A percentile compares a stretch with the other conserved stretches of the same genome.
phyloP scores from a whole-genome alignment of 2,113 vertebrate genomes.

The Prionailurus viverrinus region DNA sequence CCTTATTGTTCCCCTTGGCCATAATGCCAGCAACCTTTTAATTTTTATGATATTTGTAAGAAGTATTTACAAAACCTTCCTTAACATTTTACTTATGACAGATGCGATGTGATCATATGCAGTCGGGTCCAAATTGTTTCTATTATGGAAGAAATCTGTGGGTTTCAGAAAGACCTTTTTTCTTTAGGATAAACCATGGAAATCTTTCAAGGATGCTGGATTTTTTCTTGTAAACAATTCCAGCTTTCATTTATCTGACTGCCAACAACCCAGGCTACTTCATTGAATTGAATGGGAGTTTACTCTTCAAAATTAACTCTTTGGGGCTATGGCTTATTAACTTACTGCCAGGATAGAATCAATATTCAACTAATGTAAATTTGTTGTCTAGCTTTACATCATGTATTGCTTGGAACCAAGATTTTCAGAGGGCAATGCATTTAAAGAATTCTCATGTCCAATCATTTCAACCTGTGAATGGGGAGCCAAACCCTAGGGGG shows the following conservation, averaged over 20 bases:
- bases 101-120: neutral
- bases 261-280: slow-evolving; percentile 22
- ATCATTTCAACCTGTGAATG: neutral
- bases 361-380: slow-evolving; percentile 26
- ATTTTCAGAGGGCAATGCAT: neutral
- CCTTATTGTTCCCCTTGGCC: neutral
- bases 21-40: neutral
- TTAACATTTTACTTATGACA: slow-evolving; percentile 59
- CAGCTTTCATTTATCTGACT: slow-evolving; percentile 61
- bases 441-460: neutral
- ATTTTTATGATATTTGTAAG: neutral
- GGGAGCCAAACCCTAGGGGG: neutral
- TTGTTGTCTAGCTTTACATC: neutral
- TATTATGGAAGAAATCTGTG: slow-evolving; percentile 25
- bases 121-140: slow-evolving; percentile 41
- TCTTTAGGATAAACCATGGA: slow-evolving; percentile 21
- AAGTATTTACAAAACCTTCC: slow-evolving; percentile 57
- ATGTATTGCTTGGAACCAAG: neutral
- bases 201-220: neutral
- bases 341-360: neutral
- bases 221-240: slow-evolving; percentile 58
- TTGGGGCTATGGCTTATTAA: slow-evolving; percentile 37
- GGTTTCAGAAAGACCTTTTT: slow-evolving; percentile 10
- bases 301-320: slow-evolving; percentile 65
- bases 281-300: neutral